A percentile compares a stretch with the other conserved stretches of the same genome.
These are phyloP conservation scores for Pyrrhia umbra DNA, from an alignment of 2,888 invertebrate species.

Conservation along the genomic window DNA sequence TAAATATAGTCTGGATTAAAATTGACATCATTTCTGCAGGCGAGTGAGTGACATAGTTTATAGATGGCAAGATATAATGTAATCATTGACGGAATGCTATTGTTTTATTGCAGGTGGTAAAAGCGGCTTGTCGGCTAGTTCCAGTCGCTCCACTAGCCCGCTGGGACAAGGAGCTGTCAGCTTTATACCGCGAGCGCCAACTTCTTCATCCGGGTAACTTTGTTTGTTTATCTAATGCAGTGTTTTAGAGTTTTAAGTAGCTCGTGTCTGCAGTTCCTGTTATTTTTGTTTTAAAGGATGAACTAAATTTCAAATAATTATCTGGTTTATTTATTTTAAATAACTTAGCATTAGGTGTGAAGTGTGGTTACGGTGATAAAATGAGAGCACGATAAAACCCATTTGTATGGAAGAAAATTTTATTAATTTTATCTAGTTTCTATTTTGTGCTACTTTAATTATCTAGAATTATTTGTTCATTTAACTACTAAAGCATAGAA, in stretches of 20 bases:
- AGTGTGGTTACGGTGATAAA: too few relatives aligned
- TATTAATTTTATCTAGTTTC: neutral
- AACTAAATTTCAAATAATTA: constrained; percentile 1
- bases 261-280: constrained; percentile 22
- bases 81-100: constrained; percentile 58
- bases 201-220: constrained; percentile 90
- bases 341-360: neutral
- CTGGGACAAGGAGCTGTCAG: constrained; percentile 86
- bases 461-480: neutral
- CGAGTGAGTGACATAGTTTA: constrained; percentile 35
- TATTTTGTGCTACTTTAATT: neutral
- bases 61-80: constrained; percentile 29
- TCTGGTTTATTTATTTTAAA: constrained; percentile 11
- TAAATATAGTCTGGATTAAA: constrained; percentile 47
- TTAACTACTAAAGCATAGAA: too few relatives aligned
- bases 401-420: too few relatives aligned
- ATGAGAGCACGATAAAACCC: too few relatives aligned
- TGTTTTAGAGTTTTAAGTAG: constrained; percentile 45
- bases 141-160: constrained; percentile 91
- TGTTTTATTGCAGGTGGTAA: constrained; percentile 81
- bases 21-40: constrained; percentile 38
- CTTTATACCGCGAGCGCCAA: constrained; percentile 88
- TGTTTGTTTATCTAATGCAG: constrained; percentile 42
- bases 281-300: constrained; percentile 32
- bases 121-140: constrained; percentile 88